Percentiles rank a stretch among this genome's conserved stretches.
Evolutionary conservation across 2,888 invertebrate genomes (phyloP).

Genomic region (Lasioglossum morio): DNA sequence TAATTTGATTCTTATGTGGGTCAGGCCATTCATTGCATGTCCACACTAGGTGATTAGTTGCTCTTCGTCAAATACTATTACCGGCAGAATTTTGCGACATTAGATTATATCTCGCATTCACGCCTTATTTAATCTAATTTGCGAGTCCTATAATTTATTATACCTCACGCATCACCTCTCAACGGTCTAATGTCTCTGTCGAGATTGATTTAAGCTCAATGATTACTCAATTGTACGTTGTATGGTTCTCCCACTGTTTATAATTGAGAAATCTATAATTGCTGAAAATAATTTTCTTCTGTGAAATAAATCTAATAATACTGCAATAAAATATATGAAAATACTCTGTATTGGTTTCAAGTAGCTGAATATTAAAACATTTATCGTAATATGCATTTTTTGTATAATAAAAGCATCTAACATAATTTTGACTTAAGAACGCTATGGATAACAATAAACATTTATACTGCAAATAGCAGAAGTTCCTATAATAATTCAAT

Average conservation of each 20-base stretch:
- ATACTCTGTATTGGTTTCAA: not conserved
- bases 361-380: not conserved
- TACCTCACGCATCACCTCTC: not conserved
- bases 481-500: no score
- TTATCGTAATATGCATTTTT: no score
- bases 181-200: not conserved
- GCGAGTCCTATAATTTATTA: not conserved
- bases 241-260: not conserved
- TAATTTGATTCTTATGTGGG: conserved; percentile 1
- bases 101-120: conserved; percentile 73
- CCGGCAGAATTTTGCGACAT: conserved; percentile 63
- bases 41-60: not conserved
- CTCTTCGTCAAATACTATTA: conserved; percentile 10
- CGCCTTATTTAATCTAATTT: conserved; percentile 5
- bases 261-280: not conserved
- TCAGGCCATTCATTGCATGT: not conserved
- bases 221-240: not conserved
- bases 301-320: not conserved
- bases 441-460: no score
- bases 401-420: no score
- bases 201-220: not conserved
- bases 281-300: not conserved
- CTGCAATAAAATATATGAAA: not conserved
- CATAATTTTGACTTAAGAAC: no score
- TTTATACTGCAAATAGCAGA: no score